Base-by-base conservation (phyloP, 2,797 vertebrate species). In the Tachyglossus aculeatus region DNA sequence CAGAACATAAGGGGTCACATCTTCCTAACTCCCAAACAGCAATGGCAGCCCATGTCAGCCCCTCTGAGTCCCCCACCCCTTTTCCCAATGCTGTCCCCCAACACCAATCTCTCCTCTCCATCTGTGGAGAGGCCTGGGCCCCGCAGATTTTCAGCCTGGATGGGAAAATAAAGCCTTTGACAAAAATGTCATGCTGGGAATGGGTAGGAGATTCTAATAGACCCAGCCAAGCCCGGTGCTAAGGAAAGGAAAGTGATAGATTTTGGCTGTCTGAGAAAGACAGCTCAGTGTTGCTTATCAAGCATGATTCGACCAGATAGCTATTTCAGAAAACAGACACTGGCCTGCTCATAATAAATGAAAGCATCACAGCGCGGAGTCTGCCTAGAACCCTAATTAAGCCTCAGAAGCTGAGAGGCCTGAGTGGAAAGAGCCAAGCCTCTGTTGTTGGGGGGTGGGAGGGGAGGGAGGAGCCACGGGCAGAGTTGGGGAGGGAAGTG, bases 271-370 rank as follows among this genome's bases (percentile, higher is more conserved):
- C 88, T 88, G 67, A 50, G 81, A 75, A 90, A 92, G 90, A 91
- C 91, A 91, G 88, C 62, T 84, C 86, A 80, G 86, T 82, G 80
- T 64, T 83, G 87, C 91, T 93, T 92, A 92, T 92, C 92, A 82
- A 82, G 88, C 19, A 18, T 79, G 88, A 92, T 92, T 82, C 86
- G 89, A 87, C 88, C 91, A 91, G 92, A 92, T 91, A 93, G 89
- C 88, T 41, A 51, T 88, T 87, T 81, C 81, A 68, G 78, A 89
- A 88, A 89, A 90, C 86, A 90, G 91, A 67, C 88, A 22, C 79
- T 32, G 82, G 84, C 67, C 90, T 80, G 70, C 52, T 60, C 37
- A 82, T 88, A 91, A 91, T 92, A 92, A 92, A 93, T 90, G 91
- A 74, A 89, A 87, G 88, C 91, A 91, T 89, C 91, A 90, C 92